Evolutionary conservation across 1,140 invertebrate genomes (phyloP).

Genomic region (Atta texana): DNA sequence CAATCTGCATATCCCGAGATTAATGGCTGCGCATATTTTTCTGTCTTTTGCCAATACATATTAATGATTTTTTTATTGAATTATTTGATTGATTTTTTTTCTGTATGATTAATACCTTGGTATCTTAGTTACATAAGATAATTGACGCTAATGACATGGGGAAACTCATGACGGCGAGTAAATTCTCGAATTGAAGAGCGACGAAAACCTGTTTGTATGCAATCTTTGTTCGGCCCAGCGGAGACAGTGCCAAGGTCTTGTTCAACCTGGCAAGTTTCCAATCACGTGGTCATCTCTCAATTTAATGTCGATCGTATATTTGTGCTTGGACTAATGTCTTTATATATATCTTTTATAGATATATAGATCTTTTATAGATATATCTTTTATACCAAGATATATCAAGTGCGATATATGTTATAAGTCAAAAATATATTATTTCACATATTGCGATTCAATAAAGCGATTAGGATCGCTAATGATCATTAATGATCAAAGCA

Average conservation of each 20-base stretch:
- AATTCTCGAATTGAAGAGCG: constrained; percentile 39
- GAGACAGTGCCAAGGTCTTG: constrained; percentile 39
- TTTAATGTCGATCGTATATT: constrained; percentile 46
- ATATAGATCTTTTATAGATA: background rate
- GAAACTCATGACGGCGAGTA: constrained; percentile 5
- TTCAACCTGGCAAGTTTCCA: constrained; percentile 53
- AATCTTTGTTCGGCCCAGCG: constrained; percentile 20
- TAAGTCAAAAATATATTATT: constrained; percentile 37
- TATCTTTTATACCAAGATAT: background rate
- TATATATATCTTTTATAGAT: background rate
- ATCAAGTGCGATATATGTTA: background rate
- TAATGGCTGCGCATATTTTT: background rate
- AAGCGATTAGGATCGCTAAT: constrained; percentile 13
- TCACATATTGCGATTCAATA: background rate
- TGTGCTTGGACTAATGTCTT: constrained; percentile 18
- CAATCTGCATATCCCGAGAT: constrained; percentile 13
- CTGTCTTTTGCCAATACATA: background rate
- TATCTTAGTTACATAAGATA: constrained; percentile 19
- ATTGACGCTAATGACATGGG: background rate
- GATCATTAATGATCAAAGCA: constrained; percentile 7
- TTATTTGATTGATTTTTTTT: constrained; percentile 32
- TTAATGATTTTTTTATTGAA: constrained; percentile 16
- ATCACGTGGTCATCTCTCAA: constrained; percentile 44
- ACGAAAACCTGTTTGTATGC: constrained; percentile 27
- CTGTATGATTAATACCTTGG: background rate